A percentile compares a stretch with the other conserved stretches of the same genome.
Evolutionary conservation across 2,888 invertebrate genomes (phyloP).

Genomic region (Fabriciana adippe): DNA sequence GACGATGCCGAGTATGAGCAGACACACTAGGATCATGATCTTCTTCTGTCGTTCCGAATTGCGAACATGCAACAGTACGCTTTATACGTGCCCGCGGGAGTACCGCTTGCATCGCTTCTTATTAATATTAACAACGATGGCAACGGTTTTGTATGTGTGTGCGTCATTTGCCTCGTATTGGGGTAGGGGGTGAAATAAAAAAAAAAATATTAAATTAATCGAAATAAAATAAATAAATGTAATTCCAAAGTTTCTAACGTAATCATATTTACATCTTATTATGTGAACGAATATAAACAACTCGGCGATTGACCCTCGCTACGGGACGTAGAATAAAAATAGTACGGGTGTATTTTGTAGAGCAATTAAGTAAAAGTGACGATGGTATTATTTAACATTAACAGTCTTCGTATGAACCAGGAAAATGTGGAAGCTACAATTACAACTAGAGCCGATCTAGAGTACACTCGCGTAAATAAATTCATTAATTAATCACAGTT

Average conservation of each 20-base stretch:
- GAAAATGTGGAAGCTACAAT: conserved; percentile 21
- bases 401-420: conserved; percentile 18
- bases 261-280: conserved; percentile 79
- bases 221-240: conserved; percentile 80
- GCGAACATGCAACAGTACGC: conserved; percentile 75
- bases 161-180: conserved; percentile 73
- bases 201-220: conserved; percentile 59
- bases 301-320: conserved; percentile 22
- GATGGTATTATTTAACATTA: conserved; percentile 23
- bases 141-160: conserved; percentile 53
- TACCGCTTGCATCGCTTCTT: conserved; percentile 14
- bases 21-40: conserved; percentile 95
- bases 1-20: conserved; percentile 91
- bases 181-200: conserved; percentile 43
- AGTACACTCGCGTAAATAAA: conserved; percentile 11
- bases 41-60: conserved; percentile 87
- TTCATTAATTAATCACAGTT: conserved; percentile 21
- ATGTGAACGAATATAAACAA: conserved; percentile 30
- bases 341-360: conserved; percentile 22
- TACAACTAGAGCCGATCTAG: conserved; percentile 14
- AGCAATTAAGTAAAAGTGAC: conserved; percentile 27
- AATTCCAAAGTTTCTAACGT: conserved; percentile 62
- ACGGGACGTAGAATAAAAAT: conserved; percentile 21
- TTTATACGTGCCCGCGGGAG: conserved; percentile 60
- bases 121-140: conserved; percentile 36